Conservation (phyloP, 1,140 invertebrate genomes). For the Heterodera carotae region DNA sequence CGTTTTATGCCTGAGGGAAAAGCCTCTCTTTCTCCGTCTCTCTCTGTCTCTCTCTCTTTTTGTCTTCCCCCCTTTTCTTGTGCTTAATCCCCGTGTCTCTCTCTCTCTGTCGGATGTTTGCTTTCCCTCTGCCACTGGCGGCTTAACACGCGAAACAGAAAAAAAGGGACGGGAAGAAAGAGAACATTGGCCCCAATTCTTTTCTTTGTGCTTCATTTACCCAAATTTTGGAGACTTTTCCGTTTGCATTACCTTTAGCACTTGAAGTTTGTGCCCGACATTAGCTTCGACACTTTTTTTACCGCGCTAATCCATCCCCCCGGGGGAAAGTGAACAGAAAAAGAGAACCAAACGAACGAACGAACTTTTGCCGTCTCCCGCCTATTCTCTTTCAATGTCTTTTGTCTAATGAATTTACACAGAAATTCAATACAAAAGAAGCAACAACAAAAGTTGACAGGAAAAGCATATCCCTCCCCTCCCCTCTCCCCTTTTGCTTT, state of each 20-base stretch:
- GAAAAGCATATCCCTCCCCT: too few relatives aligned
- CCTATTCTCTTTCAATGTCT: neutral
- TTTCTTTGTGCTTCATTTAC: neutral
- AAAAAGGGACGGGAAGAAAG: neutral
- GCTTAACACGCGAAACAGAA: constrained; percentile 9
- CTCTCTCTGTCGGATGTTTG: neutral
- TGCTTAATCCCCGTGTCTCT: neutral
- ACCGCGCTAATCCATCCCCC: neutral
- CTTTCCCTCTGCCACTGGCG: neutral
- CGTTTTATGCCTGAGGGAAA: neutral
- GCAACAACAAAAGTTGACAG: neutral
- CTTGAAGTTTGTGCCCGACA: neutral
- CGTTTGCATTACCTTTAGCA: neutral
- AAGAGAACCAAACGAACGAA: too few relatives aligned
- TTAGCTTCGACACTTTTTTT: neutral
- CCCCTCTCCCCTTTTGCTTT: too few relatives aligned
- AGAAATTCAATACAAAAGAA: neutral
- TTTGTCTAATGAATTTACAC: neutral
- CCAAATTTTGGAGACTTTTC: neutral
- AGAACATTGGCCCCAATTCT: neutral
- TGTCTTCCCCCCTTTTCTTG: neutral
- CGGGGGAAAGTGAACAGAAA: neutral
- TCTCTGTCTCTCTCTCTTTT: neutral
- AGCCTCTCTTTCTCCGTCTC: neutral
- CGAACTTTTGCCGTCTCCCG: neutral